A percentile compares a stretch with the other conserved stretches of the same genome.
Conservation (phyloP, 2,888 invertebrate species). For the Drosophila neonasuta region DNA sequence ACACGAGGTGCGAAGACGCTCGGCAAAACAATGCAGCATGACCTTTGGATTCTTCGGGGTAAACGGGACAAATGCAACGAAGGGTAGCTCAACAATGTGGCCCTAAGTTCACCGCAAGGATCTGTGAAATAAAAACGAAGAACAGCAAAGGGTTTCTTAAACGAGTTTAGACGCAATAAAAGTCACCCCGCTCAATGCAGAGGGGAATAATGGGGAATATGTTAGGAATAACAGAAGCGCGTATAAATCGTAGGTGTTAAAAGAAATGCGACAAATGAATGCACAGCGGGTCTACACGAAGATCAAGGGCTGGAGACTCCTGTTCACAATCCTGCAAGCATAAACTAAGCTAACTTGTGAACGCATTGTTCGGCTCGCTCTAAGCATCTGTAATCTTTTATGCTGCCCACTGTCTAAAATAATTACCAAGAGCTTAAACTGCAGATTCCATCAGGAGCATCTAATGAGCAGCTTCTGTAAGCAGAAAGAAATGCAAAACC, state of each 20-base stretch:
- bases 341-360: background rate
- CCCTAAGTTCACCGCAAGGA: constrained; percentile 58
- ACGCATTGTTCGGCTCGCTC: background rate
- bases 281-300: constrained; percentile 2
- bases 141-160: constrained; percentile 34
- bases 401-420: constrained; percentile 30
- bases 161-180: constrained; percentile 53
- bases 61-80: constrained; percentile 14
- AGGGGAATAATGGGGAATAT: constrained; percentile 4
- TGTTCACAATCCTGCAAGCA: background rate
- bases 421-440: constrained; percentile 21
- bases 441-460: constrained; percentile 16
- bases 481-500: constrained; percentile 19
- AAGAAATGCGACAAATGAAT: constrained; percentile 46
- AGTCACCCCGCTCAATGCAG: constrained; percentile 33
- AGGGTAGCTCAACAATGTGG: constrained; percentile 41
- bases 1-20: constrained; percentile 57
- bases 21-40: constrained; percentile 23
- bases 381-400: constrained; percentile 24
- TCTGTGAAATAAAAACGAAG: constrained; percentile 23
- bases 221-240: constrained; percentile 26
- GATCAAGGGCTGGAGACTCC: background rate
- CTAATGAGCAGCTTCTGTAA: constrained; percentile 41
- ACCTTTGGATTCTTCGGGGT: constrained; percentile 5
- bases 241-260: constrained; percentile 63